These are phyloP conservation scores for Argentina silus DNA, from an alignment of 2,797 vertebrate species.

Conservation along the genomic window DNA sequence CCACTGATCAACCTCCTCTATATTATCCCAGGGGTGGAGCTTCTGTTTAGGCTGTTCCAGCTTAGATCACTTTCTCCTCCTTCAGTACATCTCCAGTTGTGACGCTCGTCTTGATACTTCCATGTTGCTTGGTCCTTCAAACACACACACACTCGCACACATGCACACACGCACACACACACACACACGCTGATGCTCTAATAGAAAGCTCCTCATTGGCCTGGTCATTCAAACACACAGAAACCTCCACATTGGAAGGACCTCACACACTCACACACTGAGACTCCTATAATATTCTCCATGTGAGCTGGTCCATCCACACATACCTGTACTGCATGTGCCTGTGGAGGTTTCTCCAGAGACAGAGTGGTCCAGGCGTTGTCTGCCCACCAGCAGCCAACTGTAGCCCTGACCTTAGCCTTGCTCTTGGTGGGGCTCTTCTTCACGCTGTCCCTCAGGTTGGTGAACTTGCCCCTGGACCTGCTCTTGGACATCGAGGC, in stretches of 20 bases:
- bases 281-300: neutral
- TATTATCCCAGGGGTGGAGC: neutral
- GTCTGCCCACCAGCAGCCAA: constrained; percentile 68
- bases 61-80: neutral
- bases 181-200: no score
- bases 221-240: no score
- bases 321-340: constrained; percentile 46
- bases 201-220: no score
- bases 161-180: no score
- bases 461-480: constrained; percentile 77
- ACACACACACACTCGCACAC: neutral
- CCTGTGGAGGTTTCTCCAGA: constrained; percentile 45
- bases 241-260: no score
- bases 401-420: constrained; percentile 75
- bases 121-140: neutral
- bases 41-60: neutral
- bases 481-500: constrained; percentile 61
- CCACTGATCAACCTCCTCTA: neutral
- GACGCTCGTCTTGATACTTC: neutral
- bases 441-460: constrained; percentile 82
- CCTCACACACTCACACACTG: neutral
- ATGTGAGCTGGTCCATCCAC: neutral
- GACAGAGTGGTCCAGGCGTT: constrained; percentile 75
- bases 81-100: neutral
- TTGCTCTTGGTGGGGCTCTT: constrained; percentile 86